These are phyloP conservation scores for Drosophila ezoana DNA, from an alignment of 2,888 invertebrate genomes.

Conservation along the genomic window DNA sequence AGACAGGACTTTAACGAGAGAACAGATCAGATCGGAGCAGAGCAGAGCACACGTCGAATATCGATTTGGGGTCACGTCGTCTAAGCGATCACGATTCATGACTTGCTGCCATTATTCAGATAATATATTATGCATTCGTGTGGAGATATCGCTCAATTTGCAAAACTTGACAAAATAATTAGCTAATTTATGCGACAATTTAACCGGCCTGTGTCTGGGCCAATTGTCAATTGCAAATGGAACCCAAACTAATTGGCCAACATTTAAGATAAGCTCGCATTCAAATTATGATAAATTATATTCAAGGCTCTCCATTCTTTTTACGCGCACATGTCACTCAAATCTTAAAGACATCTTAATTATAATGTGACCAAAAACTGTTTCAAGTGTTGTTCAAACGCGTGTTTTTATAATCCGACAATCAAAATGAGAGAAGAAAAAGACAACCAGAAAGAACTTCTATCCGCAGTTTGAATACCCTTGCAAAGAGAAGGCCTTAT, in stretches of 20 bases:
- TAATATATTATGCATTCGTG: slow-evolving; percentile 45
- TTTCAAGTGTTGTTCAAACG: slow-evolving; percentile 40
- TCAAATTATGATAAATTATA: slow-evolving; percentile 16
- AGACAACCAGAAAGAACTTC: background rate
- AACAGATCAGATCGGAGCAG: background rate
- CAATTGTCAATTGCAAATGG: slow-evolving; percentile 28
- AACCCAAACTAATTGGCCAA: slow-evolving; percentile 38
- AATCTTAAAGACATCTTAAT: slow-evolving; percentile 51
- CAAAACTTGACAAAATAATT: slow-evolving; percentile 74
- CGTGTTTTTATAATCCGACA: slow-evolving; percentile 39
- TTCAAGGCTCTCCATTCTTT: slow-evolving; percentile 26
- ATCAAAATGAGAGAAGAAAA: slow-evolving; percentile 3
- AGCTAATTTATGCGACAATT: slow-evolving; percentile 71
- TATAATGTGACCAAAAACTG: slow-evolving; percentile 51
- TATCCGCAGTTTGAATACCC: background rate
- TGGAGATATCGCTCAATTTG: slow-evolving; percentile 56
- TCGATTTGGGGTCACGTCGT: slow-evolving; percentile 47
- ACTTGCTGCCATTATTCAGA: slow-evolving; percentile 51
- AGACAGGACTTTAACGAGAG: slow-evolving; percentile 44
- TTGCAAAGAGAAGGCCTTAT: background rate
- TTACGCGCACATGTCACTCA: slow-evolving; percentile 16
- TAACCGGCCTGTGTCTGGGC: slow-evolving; percentile 3
- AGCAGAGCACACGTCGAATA: slow-evolving; percentile 14
- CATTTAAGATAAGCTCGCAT: slow-evolving; percentile 23
- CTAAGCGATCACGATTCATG: slow-evolving; percentile 64